Evolutionary conservation across 2,113 vertebrate genomes (phyloP).

Genomic region (Gallinago paraguaiae): DNA sequence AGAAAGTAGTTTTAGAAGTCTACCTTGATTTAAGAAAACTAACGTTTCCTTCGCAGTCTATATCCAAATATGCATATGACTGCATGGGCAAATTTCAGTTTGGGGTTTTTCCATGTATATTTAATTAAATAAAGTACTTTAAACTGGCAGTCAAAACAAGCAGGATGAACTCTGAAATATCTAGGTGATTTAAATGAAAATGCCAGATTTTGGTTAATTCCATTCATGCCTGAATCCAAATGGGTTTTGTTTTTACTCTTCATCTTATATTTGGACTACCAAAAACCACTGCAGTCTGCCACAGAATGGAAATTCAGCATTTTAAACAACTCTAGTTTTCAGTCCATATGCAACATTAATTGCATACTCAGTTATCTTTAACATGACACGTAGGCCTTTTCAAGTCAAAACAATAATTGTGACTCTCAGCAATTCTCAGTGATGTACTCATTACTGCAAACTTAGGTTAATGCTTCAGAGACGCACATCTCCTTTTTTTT

Average conservation of each 20-base stretch:
- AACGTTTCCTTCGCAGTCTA: not conserved
- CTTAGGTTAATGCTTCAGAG: not conserved
- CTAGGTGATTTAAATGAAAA: not conserved
- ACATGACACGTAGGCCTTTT: not conserved
- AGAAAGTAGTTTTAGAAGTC: not conserved
- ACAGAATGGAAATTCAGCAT: not conserved
- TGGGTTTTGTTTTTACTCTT: not conserved
- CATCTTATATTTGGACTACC: not conserved
- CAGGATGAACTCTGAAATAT: not conserved
- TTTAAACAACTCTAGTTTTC: not conserved
- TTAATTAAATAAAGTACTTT: not conserved
- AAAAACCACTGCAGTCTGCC: not conserved
- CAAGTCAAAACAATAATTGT: not conserved
- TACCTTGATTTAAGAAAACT: not conserved
- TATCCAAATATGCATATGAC: not conserved
- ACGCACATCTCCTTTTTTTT: not conserved
- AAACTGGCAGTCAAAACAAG: not conserved
- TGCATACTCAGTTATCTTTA: not conserved
- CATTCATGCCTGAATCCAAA: not conserved
- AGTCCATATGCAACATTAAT: accelerated
- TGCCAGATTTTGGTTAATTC: not conserved
- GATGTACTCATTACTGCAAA: not conserved
- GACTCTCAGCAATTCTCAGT: not conserved
- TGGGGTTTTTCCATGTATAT: not conserved
- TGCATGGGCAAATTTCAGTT: not conserved